These are phyloP conservation scores for Halesus radiatus DNA, from an alignment of 1,140 invertebrate species.

Conservation along the genomic window DNA sequence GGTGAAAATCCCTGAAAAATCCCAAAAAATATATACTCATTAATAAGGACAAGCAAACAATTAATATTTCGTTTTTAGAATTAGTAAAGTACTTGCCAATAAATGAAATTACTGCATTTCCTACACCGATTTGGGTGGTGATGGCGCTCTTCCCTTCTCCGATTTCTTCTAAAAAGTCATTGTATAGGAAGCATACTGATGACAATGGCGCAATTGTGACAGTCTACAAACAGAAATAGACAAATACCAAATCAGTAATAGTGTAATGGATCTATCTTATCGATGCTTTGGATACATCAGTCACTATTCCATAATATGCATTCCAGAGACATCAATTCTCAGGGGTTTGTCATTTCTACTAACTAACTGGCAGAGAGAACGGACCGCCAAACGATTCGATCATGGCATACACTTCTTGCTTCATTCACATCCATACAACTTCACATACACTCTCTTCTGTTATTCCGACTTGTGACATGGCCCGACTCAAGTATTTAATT, in stretches of 20 bases:
- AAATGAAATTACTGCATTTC: conserved; percentile 74
- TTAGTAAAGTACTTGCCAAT: conserved; percentile 62
- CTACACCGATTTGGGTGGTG: conserved; percentile 73
- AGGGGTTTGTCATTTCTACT: too few species aligned
- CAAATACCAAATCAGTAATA: too few species aligned
- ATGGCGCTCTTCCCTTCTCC: conserved; percentile 73
- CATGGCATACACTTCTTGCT: too few species aligned
- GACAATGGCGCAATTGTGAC: conserved; percentile 71
- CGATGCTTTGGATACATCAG: neutral
- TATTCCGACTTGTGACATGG: too few species aligned
- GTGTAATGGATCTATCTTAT: too few species aligned
- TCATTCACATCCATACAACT: too few species aligned
- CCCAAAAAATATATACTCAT: neutral
- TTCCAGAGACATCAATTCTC: too few species aligned
- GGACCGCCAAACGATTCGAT: too few species aligned
- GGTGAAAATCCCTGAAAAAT: conserved; percentile 63
- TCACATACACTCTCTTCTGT: too few species aligned
- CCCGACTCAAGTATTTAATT: too few species aligned
- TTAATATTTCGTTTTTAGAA: neutral
- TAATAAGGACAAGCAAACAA: neutral
- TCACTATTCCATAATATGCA: neutral
- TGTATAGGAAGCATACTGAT: conserved; percentile 77
- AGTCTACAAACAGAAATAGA: conserved; percentile 63
- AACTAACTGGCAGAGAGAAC: too few species aligned
- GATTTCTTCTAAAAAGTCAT: conserved; percentile 73